Conservation (phyloP, 2,113 vertebrate genomes). For the Prunella fulvescens region DNA sequence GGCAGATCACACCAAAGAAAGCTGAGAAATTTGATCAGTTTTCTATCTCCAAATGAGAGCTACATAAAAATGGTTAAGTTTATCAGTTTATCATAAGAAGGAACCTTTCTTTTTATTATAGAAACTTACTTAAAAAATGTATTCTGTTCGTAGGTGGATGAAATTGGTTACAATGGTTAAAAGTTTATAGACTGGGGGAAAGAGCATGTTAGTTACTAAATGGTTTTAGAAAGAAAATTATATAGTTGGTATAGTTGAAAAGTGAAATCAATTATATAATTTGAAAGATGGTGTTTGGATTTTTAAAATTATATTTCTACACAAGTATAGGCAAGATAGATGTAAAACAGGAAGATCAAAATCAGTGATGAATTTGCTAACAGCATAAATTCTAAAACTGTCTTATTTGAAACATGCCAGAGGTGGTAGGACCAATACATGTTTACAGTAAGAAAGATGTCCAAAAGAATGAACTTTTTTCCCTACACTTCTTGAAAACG, state of each 20-base stretch:
- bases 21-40: not conserved
- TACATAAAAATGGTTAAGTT: not conserved
- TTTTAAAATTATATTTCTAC: not conserved
- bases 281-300: not conserved
- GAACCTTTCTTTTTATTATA: not conserved
- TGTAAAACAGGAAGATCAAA: not conserved
- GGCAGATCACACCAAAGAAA: not conserved
- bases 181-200: not conserved
- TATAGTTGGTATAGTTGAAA: not conserved
- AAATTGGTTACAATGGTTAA: not conserved
- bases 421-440: not conserved
- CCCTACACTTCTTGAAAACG: not conserved
- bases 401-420: not conserved
- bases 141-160: accelerated
- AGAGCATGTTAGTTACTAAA: not conserved
- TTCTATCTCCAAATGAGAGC: not conserved
- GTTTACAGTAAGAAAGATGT: not conserved
- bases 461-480: not conserved
- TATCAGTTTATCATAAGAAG: not conserved
- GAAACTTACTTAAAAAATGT: not conserved
- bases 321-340: not conserved
- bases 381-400: not conserved
- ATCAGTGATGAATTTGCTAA: not conserved
- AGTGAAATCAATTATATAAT: not conserved
- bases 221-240: not conserved